Evolutionary conservation across 2,888 invertebrate genomes (phyloP).

Genomic region (Iphiclides podalirius): DNA sequence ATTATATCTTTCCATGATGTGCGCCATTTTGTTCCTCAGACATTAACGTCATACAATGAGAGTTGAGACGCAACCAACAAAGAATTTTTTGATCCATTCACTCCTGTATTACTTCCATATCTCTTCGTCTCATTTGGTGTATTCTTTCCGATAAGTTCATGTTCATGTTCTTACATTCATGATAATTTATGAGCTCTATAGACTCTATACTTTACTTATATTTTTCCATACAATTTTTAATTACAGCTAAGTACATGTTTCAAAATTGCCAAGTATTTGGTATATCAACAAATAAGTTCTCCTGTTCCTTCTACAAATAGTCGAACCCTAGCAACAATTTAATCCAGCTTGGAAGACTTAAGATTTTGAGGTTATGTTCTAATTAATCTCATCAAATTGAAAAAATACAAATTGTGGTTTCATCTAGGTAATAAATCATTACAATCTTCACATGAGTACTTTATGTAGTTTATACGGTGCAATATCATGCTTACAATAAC

Average conservation of each 20-base stretch:
- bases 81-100: slow-evolving; percentile 7
- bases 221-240: neutral
- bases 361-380: too few species aligned
- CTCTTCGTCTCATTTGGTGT: neutral
- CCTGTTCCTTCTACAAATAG: neutral
- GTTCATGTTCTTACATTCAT: neutral
- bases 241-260: neutral
- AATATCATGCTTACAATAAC: too few species aligned
- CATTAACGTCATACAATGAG: slow-evolving; percentile 5
- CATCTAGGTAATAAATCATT: too few species aligned
- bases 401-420: too few species aligned
- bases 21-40: slow-evolving; percentile 14
- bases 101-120: neutral
- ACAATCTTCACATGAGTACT: too few species aligned
- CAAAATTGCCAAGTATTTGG: neutral
- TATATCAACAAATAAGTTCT: neutral
- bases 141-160: neutral
- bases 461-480: too few species aligned
- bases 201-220: neutral
- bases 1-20: too few species aligned
- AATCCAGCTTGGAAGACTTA: too few species aligned
- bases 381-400: too few species aligned
- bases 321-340: too few species aligned
- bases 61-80: neutral
- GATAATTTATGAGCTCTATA: neutral